Evolutionary conservation across 2,888 invertebrate genomes (phyloP), one percentile per base, ranked within the genome.

Genomic region (Drosophila bunnanda): DNA sequence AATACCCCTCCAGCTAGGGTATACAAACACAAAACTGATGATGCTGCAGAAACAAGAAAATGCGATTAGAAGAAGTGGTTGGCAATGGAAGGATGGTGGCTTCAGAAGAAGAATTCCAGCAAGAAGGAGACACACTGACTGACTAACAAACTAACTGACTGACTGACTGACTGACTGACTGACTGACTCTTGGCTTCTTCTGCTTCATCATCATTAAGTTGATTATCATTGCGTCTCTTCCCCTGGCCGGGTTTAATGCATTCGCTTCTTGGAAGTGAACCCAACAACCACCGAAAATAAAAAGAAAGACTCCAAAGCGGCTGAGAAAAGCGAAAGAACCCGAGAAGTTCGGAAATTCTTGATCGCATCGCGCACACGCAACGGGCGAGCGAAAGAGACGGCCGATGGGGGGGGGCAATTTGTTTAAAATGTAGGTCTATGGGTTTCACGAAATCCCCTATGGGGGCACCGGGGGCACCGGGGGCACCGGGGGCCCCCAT

Each of bases 371-470:
- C 78, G 71, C 58, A 76, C 78, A 76, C 58, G 78, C 46, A 62
- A 60, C 61, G 58, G 13, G 39, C 39, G 71, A 66, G 57, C 61
- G 48, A 39, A 61, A 60, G 58, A 65, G 52, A 65, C 46, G 48
- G 22, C 34, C 28, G 48, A 32, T 34, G 46, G 58, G 25, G 46
- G 58, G 25, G 25, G 88, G 90, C 79, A 89, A 91, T 91, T 91
- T 91, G 86, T 88, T 91, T 90, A 82, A 90, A 90, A 90, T 91
- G 89, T 91, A 88, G 91, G 91, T 90, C 90, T 90, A 88, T 91
- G 90, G 90, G 90, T 90, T 91, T 88, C 91, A 90, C 85, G 88
- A 90, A 90, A 88, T 62, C 65, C 71, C 77, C 62, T 67, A 77
- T 80, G 72, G 59, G 59, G 74, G 67, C 75, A 68, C 73, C 65